Conservation (phyloP, 1,140 invertebrate species). For the Papilio helenus region DNA sequence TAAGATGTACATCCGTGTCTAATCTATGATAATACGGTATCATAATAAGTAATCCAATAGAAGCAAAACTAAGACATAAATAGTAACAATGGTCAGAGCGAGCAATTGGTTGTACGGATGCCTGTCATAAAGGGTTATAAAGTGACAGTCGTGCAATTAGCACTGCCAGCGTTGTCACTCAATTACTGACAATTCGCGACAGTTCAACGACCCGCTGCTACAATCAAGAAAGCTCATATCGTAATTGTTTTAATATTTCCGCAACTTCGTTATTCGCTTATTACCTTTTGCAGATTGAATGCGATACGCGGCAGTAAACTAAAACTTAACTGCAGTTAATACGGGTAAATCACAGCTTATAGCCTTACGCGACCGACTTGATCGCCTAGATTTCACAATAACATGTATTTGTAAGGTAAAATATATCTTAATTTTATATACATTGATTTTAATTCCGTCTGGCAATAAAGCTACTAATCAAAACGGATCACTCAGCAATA, state of each 20-base stretch:
- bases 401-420: background rate
- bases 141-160: constrained; percentile 67
- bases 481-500: constrained; percentile 24
- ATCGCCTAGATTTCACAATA: constrained; percentile 19
- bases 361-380: constrained; percentile 16
- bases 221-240: constrained; percentile 45
- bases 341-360: constrained; percentile 29
- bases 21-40: too few relatives aligned
- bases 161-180: constrained; percentile 62
- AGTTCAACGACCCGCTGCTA: constrained; percentile 63
- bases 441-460: constrained; percentile 14
- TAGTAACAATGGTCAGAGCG: background rate
- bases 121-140: constrained; percentile 62
- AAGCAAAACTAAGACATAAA: background rate
- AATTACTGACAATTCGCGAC: constrained; percentile 68
- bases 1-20: too few relatives aligned
- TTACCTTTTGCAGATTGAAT: constrained; percentile 15
- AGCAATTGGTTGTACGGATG: constrained; percentile 47
- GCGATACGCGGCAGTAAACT: constrained; percentile 15
- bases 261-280: background rate
- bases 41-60: background rate
- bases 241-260: constrained; percentile 49
- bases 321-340: constrained; percentile 23
- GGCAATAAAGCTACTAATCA: constrained; percentile 12
- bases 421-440: background rate